Evolutionary conservation across 1,140 invertebrate genomes (phyloP), one percentile per base, ranked within the genome.

Genomic region (Thereuonema tuberculata): DNA sequence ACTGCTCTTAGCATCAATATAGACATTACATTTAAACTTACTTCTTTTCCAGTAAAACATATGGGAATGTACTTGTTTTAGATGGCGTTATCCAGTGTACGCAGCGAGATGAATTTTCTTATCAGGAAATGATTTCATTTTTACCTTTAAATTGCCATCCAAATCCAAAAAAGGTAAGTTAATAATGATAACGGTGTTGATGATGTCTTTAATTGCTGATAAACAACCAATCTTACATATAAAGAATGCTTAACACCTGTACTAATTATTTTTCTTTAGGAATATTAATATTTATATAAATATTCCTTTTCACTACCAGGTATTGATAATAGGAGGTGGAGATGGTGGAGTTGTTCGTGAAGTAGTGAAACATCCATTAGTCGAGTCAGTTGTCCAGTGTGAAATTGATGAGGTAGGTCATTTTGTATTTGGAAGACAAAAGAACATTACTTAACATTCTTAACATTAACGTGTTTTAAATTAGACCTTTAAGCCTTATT

Each of bases 101-200:
- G 1, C 87, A 98, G 71, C 80, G 81, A 62, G 96, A 99, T 80
- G 96, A 99, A 75, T 96, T 93, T 72, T 84, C 93, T 0, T 99
- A 99, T 73, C 95, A 98, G 76, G 96, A 99, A 78, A 98, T 98
- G 93, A 90, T 99, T 63, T 81, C 92, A 1, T 94, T 95, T 76
- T 69, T 99, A 26, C 93, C 96, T 0, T 71, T 98, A 0, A 93
- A 89, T 69, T 84, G 80, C 65, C 95, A 99, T 77, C 84, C 87
- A 1, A 84, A 87, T 70, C 95, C 96, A 0, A 82, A 87, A 72
- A 90, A 87, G 61, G 94, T 97, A 62, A 62, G 48, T 29, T 50
- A 21, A n/a, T n/a, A n/a, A n/a, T n/a, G n/a, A n/a, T n/a, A n/a
- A n/a, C n/a, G n/a, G n/a, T n/a, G n/a, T n/a, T n/a, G n/a, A n/a